Percentiles rank a stretch among this genome's conserved stretches.
Evolutionary conservation across 2,888 invertebrate species (phyloP).

Genomic region (Sisyra terminalis): DNA sequence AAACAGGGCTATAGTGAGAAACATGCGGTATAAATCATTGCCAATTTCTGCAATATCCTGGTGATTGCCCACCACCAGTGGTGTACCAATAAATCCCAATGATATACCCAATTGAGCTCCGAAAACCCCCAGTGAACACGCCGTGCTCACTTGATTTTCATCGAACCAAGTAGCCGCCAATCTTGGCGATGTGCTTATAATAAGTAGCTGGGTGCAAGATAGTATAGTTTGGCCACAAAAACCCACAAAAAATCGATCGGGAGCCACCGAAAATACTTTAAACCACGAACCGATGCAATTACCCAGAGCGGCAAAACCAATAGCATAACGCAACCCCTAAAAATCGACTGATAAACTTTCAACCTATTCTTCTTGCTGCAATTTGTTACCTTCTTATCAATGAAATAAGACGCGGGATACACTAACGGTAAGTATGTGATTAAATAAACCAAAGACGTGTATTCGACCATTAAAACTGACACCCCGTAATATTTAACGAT

Average conservation of each 20-base stretch:
- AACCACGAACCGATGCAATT: slow-evolving; percentile 42
- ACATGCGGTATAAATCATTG: slow-evolving; percentile 20
- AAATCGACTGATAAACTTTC: too few species aligned
- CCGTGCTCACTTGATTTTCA: slow-evolving; percentile 43
- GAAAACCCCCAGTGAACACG: slow-evolving; percentile 55
- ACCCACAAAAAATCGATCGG: slow-evolving; percentile 40
- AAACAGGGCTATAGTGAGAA: slow-evolving; percentile 21
- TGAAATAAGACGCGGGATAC: slow-evolving; percentile 91
- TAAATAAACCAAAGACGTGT: slow-evolving; percentile 98
- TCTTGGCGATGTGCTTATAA: slow-evolving; percentile 46
- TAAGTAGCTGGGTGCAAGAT: slow-evolving; percentile 41
- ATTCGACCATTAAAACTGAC: slow-evolving; percentile 62
- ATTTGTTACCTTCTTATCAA: slow-evolving; percentile 83
- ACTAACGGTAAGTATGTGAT: slow-evolving; percentile 91
- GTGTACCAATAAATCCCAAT: slow-evolving; percentile 50
- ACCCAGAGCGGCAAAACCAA: slow-evolving; percentile 32
- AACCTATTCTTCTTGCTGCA: too few species aligned
- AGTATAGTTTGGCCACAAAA: slow-evolving; percentile 41
- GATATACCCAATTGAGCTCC: slow-evolving; percentile 60
- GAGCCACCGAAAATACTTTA: slow-evolving; percentile 39
- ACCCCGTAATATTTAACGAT: slow-evolving; percentile 65
- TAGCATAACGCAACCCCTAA: slow-evolving; percentile 34
- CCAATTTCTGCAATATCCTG: slow-evolving; percentile 29
- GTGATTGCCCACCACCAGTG: slow-evolving; percentile 28
- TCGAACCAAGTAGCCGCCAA: slow-evolving; percentile 57